Evolutionary conservation across 2,797 vertebrate genomes (phyloP).

Genomic region (Notolepis coatsorum): DNA sequence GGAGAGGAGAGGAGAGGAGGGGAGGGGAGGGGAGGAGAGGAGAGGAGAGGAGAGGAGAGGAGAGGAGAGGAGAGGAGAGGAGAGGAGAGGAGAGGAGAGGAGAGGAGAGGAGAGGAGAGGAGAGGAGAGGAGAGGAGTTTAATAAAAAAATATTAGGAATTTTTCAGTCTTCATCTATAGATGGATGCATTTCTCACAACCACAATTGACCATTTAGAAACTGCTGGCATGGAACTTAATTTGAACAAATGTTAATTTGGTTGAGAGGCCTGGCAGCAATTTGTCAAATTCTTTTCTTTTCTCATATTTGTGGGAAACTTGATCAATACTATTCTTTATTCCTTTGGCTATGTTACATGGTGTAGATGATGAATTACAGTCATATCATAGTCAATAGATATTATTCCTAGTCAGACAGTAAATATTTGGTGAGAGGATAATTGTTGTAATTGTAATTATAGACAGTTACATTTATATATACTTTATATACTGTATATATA

Average conservation of each 20-base stretch:
- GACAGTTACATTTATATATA: too few species aligned
- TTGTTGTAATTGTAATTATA: conserved; percentile 8
- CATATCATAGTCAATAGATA: conserved; percentile 5
- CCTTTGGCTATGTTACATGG: neutral
- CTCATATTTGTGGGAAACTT: conserved; percentile 21
- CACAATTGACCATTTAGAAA: conserved; percentile 25
- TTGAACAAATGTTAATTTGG: neutral
- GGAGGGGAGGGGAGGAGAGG: too few species aligned
- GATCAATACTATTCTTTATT: conserved; percentile 4
- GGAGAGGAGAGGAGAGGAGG: neutral
- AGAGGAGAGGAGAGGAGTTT: conserved; percentile 1
- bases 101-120: conserved; percentile 21
- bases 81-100: too few species aligned
- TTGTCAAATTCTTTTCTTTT: too few species aligned
- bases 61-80: neutral
- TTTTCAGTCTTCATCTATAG: conserved; percentile 45
- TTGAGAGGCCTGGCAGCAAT: too few species aligned
- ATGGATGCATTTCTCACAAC: conserved; percentile 32
- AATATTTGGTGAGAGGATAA: neutral
- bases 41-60: neutral
- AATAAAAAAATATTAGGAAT: conserved; percentile 61
- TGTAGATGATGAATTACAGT: neutral
- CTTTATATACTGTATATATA: too few species aligned
- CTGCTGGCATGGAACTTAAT: conserved; percentile 9
- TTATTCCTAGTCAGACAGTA: neutral